A percentile compares a stretch with the other conserved stretches of the same genome.
phyloP scores from a whole-genome alignment of 23 tunicate species.

The Styela plicata region DNA sequence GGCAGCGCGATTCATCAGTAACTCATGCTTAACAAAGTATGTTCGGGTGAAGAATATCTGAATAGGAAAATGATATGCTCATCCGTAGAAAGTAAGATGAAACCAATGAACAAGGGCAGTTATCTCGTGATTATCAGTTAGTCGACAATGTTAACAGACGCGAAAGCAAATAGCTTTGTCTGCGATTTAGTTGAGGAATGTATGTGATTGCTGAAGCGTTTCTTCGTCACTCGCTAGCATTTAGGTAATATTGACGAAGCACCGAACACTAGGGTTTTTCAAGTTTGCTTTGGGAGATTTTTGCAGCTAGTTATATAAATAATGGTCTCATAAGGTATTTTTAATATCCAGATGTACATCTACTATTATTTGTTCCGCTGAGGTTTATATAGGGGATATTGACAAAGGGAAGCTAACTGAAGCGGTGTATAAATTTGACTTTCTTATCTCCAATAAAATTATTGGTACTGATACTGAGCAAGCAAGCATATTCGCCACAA shows the following conservation, averaged over 20 bases:
- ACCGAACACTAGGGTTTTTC: neutral
- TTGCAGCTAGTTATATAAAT: neutral
- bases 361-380: neutral
- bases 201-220: neutral
- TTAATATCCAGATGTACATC: neutral
- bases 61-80: no score
- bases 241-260: neutral
- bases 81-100: neutral
- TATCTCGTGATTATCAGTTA: neutral
- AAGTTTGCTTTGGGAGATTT: neutral
- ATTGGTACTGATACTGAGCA: neutral
- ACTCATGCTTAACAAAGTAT: no score
- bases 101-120: neutral
- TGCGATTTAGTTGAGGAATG: neutral
- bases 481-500: neutral
- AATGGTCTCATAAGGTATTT: neutral
- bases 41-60: no score
- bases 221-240: neutral
- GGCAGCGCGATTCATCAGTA: no score
- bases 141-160: neutral
- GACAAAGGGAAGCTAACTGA: neutral
- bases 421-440: neutral
- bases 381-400: neutral
- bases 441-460: neutral
- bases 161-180: neutral